phyloP scores from a whole-genome alignment of 2,888 invertebrate species.

The Lysandra coridon region DNA sequence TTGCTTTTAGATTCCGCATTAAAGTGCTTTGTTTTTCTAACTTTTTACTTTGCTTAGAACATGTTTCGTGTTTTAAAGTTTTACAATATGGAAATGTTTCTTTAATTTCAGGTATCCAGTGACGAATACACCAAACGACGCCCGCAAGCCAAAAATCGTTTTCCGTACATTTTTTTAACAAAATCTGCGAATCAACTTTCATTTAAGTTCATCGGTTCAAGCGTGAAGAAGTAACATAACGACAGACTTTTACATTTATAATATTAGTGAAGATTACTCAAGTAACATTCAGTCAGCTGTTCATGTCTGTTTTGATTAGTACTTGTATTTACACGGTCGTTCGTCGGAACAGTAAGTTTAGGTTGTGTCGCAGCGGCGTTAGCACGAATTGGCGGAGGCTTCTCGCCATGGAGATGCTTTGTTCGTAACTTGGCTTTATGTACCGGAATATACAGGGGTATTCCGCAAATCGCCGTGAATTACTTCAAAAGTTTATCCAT shows the following conservation, averaged over 20 bases:
- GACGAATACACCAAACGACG: too few species aligned
- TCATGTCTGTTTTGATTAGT: neutral
- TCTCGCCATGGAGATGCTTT: constrained; percentile 27
- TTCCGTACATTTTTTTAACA: too few species aligned
- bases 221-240: too few species aligned
- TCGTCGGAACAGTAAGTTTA: constrained; percentile 6
- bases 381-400: constrained; percentile 22
- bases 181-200: too few species aligned
- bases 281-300: neutral
- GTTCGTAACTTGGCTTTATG: constrained; percentile 28
- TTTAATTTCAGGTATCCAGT: too few species aligned
- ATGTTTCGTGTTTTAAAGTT: too few species aligned
- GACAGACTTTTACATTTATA: too few species aligned
- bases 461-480: constrained; percentile 29
- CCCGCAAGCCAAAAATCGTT: too few species aligned
- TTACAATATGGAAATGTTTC: too few species aligned
- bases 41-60: too few species aligned
- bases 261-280: neutral
- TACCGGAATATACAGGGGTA: constrained; percentile 7
- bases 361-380: neutral
- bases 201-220: too few species aligned
- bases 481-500: constrained; percentile 30
- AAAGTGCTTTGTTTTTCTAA: neutral
- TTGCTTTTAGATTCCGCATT: constrained; percentile 7
- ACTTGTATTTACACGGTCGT: constrained; percentile 18